Base-by-base conservation (phyloP, 2,888 invertebrate genomes). In the Orthosia cruda region DNA sequence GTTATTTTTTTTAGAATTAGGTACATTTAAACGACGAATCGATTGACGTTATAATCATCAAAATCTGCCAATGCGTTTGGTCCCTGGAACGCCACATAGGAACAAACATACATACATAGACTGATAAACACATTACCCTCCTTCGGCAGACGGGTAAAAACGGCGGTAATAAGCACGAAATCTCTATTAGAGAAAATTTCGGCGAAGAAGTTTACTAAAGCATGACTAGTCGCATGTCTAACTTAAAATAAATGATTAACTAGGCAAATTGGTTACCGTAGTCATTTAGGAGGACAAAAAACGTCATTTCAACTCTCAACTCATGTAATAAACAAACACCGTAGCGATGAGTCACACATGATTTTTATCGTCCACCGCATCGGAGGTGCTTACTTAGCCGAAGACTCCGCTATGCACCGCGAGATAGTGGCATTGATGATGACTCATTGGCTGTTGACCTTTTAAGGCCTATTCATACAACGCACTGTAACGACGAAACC, bases 361-460 rank as follows among this genome's bases (percentile, higher is more conserved):
- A 75, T 81, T 85, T 87, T 87, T 89, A 89, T 89, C 88, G 80
- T 75, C 64, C 54, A 63, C 73, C 81, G 82, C 83, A 81, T 84
- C 85, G 81, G 81, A 89, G 88, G 84, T 89, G 88, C 80, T 73
- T 83, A 77, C 77, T 71, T 80, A 74, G 74, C 62, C 73, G 67
- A 86, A 86, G 84, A 82, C 84, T 77, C 71, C 77, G 69, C 73
- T 87, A 86, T 87, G 88, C 84, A 85, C 74, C 77, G 85, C 77
- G 85, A 89, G 86, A 90, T 91, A 87, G 87, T 85, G 82, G 85
- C 85, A 88, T 83, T 84, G 88, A 82, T 85, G 87, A 89, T 93
- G 93, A 93, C 73, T 92, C 93, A 93, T 88, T 91, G 91, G 91
- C 90, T 92, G 90, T 91, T 92, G 92, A 92, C 92, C 93, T 92